Base-by-base conservation (phyloP, 2,888 invertebrate species). In the Adela reaumurella region DNA sequence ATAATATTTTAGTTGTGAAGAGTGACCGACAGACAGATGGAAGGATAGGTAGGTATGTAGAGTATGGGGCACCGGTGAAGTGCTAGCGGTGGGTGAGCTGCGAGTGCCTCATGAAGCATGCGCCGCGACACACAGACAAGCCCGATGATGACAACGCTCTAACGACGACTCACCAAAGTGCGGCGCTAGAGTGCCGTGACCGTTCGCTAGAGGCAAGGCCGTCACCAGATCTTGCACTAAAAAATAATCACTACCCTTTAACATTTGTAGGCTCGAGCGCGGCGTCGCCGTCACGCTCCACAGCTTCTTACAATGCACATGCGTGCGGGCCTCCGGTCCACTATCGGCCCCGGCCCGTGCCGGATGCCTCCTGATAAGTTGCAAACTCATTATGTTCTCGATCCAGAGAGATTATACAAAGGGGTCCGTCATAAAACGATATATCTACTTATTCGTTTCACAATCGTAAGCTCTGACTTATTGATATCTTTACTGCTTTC, bases 191-290 rank as follows among this genome's bases (percentile, higher is more conserved):
- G 73, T 73, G 71, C 74, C 74, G 71, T 78, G 79, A 72, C 79
- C 79, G 71, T 79, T 79, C 68, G 78, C 78, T 70, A 77, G 68
- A 61, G 79, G 79, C 74, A 80, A 78, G 66, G 79, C 79, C 63
- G 78, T 79, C 79, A 80, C 80, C 79, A 79, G 69, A 70, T 79
- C 79, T 77, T 79, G 77, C 78, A 77, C 79, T 77, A 78, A 77
- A 79, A 79, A 79, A 77, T 67, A 76, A 78, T 70, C 68, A 71
- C 76, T 70, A 62, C 68, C 68, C 65, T 76, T 78, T 73, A 77
- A 74, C 77, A 78, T 74, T 66, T 35, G 8, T 11, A 14, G 35
- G 35, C 35, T 14, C 11, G 3, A 3, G 35, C 35, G n/a, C 35
- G n/a, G n/a, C 35, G 35, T 14, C n/a, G n/a, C n/a, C n/a, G n/a